These are phyloP conservation scores for Dendroctonus ponderosae DNA, from an alignment of 1,140 invertebrate genomes.

Conservation along the genomic window DNA sequence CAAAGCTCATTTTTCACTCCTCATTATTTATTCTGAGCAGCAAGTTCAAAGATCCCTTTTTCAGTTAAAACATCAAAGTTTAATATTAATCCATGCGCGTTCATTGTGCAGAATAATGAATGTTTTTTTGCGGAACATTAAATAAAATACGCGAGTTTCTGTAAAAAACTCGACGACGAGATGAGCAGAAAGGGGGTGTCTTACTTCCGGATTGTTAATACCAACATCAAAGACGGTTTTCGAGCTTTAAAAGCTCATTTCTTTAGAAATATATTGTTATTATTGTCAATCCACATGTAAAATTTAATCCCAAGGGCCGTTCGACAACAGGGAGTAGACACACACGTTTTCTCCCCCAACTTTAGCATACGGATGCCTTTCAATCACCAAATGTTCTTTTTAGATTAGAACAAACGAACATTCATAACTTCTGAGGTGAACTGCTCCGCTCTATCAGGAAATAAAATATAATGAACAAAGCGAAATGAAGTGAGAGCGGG, in stretches of 20 bases:
- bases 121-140: slow-evolving; percentile 35
- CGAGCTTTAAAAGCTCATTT: slow-evolving; percentile 44
- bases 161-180: slow-evolving; percentile 25
- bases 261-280: slow-evolving; percentile 48
- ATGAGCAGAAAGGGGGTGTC: slow-evolving; percentile 36
- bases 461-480: slow-evolving; percentile 42
- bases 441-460: slow-evolving; percentile 33
- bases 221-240: slow-evolving; percentile 46
- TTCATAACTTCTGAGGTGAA: slow-evolving; percentile 43
- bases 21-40: too few species aligned
- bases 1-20: too few species aligned
- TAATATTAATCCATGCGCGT: slow-evolving; percentile 29
- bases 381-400: slow-evolving; percentile 48
- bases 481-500: slow-evolving; percentile 23
- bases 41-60: slow-evolving; percentile 12
- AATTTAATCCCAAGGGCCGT: slow-evolving; percentile 48
- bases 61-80: slow-evolving; percentile 28
- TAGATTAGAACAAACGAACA: slow-evolving; percentile 47
- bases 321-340: slow-evolving; percentile 27
- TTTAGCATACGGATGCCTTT: slow-evolving; percentile 39
- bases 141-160: slow-evolving; percentile 29
- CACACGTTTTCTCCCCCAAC: slow-evolving; percentile 28
- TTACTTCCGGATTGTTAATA: slow-evolving; percentile 48
- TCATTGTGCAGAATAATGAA: slow-evolving; percentile 26
- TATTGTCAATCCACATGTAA: slow-evolving; percentile 51